Evolutionary conservation across 1,140 invertebrate genomes (phyloP).

Genomic region (Drosophila insularis): DNA sequence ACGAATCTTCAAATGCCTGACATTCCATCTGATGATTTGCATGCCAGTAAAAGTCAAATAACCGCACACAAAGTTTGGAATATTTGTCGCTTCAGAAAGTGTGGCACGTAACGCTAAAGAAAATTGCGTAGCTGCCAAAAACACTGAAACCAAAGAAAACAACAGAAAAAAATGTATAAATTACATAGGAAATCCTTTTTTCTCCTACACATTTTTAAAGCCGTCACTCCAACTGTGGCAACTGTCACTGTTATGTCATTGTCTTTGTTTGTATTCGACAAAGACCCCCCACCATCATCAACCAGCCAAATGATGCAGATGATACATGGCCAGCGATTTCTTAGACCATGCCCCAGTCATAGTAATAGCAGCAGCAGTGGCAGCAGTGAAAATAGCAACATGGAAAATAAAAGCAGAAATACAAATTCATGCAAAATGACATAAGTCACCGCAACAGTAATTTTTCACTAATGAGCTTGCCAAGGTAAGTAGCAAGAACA

Average conservation of each 20-base stretch:
- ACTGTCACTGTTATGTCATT: slow-evolving; percentile 20
- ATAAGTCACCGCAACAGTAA: slow-evolving; percentile 80
- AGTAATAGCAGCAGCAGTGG: slow-evolving; percentile 7
- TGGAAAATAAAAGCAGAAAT: slow-evolving; percentile 69
- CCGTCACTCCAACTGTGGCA: slow-evolving; percentile 23
- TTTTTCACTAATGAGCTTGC: slow-evolving; percentile 80
- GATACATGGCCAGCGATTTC: slow-evolving; percentile 66
- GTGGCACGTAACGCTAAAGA: slow-evolving; percentile 63
- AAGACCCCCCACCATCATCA: slow-evolving; percentile 3
- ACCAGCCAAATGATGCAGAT: slow-evolving; percentile 51
- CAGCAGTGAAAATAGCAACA: slow-evolving; percentile 29
- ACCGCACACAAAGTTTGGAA: slow-evolving; percentile 42
- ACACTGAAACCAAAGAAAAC: slow-evolving; percentile 14
- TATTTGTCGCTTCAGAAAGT: slow-evolving; percentile 66
- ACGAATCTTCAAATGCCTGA: slow-evolving; percentile 31
- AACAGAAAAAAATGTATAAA: not conserved
- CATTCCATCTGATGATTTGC: slow-evolving; percentile 61
- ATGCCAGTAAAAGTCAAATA: slow-evolving; percentile 38
- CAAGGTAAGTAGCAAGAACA: slow-evolving; percentile 27
- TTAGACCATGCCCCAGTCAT: slow-evolving; percentile 41
- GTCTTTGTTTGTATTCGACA: not conserved
- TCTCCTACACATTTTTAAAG: slow-evolving; percentile 35
- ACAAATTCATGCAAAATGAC: slow-evolving; percentile 77
- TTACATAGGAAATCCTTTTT: slow-evolving; percentile 13
- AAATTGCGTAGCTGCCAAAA: slow-evolving; percentile 58